phyloP scores from a whole-genome alignment of 2,113 vertebrate species.

The Strix uralensis region DNA sequence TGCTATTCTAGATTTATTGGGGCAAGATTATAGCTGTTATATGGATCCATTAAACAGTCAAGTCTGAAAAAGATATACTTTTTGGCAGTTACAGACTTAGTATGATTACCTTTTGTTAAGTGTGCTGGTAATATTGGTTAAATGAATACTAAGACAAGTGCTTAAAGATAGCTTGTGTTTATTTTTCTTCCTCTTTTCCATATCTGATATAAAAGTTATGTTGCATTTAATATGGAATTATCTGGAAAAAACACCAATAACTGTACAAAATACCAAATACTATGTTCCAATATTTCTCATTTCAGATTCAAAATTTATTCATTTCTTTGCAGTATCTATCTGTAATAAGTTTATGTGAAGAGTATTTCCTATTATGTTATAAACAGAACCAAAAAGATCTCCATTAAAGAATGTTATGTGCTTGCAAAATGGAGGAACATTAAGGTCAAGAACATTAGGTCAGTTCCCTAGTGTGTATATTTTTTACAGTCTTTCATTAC shows the following conservation, averaged over 20 bases:
- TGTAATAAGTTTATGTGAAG: not conserved
- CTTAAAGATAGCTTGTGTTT: not conserved
- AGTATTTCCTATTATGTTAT: not conserved
- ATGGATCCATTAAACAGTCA: not conserved
- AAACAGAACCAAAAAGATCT: not conserved
- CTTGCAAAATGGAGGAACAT: not conserved
- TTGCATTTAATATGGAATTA: not conserved
- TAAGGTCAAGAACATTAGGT: not conserved
- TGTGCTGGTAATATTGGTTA: not conserved
- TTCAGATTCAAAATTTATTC: not conserved
- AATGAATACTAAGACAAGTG: not conserved
- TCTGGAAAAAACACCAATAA: not conserved
- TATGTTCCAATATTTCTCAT: not conserved
- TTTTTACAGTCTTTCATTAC: not conserved
- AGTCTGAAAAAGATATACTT: not conserved
- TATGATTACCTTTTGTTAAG: not conserved
- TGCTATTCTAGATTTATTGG: not conserved
- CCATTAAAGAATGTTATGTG: not conserved
- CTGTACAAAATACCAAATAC: not conserved
- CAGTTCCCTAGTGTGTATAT: not conserved
- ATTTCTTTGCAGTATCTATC: not conserved
- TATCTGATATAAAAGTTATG: not conserved
- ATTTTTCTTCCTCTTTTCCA: not conserved
- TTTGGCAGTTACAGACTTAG: not conserved
- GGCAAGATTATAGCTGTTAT: not conserved